Evolutionary conservation across 2,888 invertebrate species (phyloP), one percentile per base, ranked within the genome.

Genomic region (Tetragonisca angustula): DNA sequence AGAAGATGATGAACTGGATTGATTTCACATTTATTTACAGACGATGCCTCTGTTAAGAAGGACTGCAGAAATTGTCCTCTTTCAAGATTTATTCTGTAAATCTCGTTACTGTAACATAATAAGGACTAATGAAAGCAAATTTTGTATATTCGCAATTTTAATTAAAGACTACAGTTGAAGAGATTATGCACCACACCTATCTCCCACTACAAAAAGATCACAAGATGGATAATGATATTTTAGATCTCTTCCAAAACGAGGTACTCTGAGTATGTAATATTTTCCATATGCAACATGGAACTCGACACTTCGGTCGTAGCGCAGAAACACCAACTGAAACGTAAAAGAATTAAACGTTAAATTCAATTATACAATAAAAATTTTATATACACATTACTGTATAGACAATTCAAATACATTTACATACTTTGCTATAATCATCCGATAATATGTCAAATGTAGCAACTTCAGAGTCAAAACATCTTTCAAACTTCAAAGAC

Each of bases 401-500:
- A 62, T 21, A 5, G 27, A 17, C 50, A 52, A n/a, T 1, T 50
- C 0, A 73, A 59, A 76, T 13, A 71, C 17, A 24, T 19, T 50
- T 52, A 54, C 87, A 92, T 95, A 98, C 98, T 96, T 99, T 99
- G 89, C 98, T 97, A 93, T 99, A 99, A 95, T 99, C 99, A 91
- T 99, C 99, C 91, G 98, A 98, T 54, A 99, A 95, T 89, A 98
- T 96, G 95, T 98, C 97, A 95, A 99, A 98, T 85, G 98, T 97
- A n/a, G 99, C 96, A 68, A 99, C 98, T 95, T 99, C 99, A 0
- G 99, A 97, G 95, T 99, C 99, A 92, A 99, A 97, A 93, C 99
- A 99, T 87, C 99, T 96, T 95, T 99, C 99, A 95, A 99, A 99
- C 95, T 99, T 99, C 91, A 99, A 95, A 0, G 99, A 98, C 88